phyloP scores from a whole-genome alignment of 2,113 vertebrate species.

The Oenanthe melanoleuca region DNA sequence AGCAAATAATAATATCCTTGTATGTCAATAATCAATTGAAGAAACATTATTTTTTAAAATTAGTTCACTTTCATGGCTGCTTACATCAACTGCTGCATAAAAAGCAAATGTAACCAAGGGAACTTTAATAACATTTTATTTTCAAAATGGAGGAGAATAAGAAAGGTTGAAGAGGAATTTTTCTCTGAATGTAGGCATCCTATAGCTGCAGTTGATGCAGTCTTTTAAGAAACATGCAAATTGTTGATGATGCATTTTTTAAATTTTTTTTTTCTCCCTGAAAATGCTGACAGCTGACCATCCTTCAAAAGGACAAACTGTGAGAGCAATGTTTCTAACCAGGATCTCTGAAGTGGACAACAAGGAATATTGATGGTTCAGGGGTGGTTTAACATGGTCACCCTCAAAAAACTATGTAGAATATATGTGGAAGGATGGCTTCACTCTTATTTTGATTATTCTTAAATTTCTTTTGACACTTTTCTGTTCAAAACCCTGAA shows the following conservation, averaged over 20 bases:
- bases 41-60: neutral
- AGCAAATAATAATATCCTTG: neutral
- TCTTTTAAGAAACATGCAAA: neutral
- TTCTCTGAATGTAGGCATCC: neutral
- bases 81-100: neutral
- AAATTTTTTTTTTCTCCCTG: neutral
- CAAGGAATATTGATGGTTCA: neutral
- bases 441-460: neutral
- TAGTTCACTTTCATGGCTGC: neutral
- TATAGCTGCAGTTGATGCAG: neutral
- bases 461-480: neutral
- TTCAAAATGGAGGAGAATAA: neutral
- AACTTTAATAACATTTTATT: neutral
- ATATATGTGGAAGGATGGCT: neutral
- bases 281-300: neutral
- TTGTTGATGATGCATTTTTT: neutral
- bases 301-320: neutral
- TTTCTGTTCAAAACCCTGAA: neutral
- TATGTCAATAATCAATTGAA: neutral
- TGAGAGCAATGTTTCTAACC: neutral
- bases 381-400: neutral
- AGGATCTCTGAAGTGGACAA: neutral
- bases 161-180: neutral
- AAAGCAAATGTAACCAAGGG: neutral
- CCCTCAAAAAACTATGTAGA: neutral